Evolutionary conservation across 2,797 vertebrate genomes (phyloP).

Genomic region (Crenuchus spilurus): DNA sequence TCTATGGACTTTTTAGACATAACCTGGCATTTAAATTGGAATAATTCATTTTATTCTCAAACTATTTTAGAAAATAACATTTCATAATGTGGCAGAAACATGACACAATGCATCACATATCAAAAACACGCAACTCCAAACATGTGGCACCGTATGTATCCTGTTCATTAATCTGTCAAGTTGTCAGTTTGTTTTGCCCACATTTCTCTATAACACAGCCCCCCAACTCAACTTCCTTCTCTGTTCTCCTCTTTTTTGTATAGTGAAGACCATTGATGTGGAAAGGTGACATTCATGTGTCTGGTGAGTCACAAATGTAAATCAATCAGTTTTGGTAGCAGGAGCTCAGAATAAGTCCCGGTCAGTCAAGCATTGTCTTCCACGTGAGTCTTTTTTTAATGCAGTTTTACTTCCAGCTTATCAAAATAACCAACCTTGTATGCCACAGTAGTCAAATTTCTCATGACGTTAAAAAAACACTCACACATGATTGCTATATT

Average conservation of each 20-base stretch:
- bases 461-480: no score
- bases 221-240: slow-evolving; percentile 33
- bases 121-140: not conserved
- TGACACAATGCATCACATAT: no score
- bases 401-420: slow-evolving; percentile 38
- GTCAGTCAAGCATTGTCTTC: slow-evolving; percentile 45
- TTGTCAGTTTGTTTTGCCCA: slow-evolving; percentile 12
- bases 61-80: no score
- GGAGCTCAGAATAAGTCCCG: slow-evolving; percentile 50
- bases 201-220: slow-evolving; percentile 19
- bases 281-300: slow-evolving; percentile 65
- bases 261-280: slow-evolving; percentile 52
- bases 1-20: no score
- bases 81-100: no score
- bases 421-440: not conserved
- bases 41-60: no score
- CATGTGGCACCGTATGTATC: slow-evolving; percentile 5
- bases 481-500: no score
- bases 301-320: slow-evolving; percentile 50
- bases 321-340: slow-evolving; percentile 63
- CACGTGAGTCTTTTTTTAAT: slow-evolving; percentile 49
- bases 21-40: no score
- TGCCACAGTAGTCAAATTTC: not conserved
- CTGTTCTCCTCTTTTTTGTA: slow-evolving; percentile 30
- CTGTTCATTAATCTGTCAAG: slow-evolving; percentile 26